Evolutionary conservation across 1,140 invertebrate genomes (phyloP).

Genomic region (Papilio polyxenes): DNA sequence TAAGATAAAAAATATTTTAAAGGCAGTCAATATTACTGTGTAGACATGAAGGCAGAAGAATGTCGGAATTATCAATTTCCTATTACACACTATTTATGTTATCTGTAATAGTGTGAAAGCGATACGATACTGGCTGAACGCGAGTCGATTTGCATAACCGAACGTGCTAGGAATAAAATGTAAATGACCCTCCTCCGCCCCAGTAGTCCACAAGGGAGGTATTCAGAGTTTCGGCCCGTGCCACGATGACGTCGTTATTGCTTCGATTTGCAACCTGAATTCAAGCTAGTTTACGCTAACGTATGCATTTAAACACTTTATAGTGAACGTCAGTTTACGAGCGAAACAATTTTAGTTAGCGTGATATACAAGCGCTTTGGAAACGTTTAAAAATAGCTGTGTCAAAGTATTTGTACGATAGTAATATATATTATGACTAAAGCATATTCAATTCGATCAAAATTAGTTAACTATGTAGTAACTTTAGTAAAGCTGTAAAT

Average conservation of each 20-base stretch:
- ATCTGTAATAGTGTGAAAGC: neutral
- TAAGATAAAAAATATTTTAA: neutral
- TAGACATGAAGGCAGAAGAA: neutral
- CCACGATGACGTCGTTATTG: constrained; percentile 56
- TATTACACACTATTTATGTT: neutral
- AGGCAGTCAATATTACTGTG: neutral
- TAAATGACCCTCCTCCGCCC: constrained; percentile 61
- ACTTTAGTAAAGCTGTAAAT: too few relatives aligned
- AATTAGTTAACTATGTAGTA: too few relatives aligned
- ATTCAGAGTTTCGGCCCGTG: constrained; percentile 41
- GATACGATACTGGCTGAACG: constrained; percentile 42
- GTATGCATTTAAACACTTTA: constrained; percentile 42
- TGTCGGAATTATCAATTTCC: neutral
- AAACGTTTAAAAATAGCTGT: neutral
- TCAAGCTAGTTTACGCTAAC: constrained; percentile 53
- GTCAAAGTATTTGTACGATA: neutral
- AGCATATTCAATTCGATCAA: neutral
- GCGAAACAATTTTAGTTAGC: constrained; percentile 5
- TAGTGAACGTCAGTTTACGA: constrained; percentile 16
- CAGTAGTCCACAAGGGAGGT: constrained; percentile 36
- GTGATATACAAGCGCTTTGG: neutral
- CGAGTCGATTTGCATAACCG: constrained; percentile 68
- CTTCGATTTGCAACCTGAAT: constrained; percentile 61
- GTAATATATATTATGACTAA: neutral
- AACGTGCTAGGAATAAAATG: constrained; percentile 77